Base-by-base conservation (phyloP, 2,113 vertebrate species). In the Synchiropus splendidus region DNA sequence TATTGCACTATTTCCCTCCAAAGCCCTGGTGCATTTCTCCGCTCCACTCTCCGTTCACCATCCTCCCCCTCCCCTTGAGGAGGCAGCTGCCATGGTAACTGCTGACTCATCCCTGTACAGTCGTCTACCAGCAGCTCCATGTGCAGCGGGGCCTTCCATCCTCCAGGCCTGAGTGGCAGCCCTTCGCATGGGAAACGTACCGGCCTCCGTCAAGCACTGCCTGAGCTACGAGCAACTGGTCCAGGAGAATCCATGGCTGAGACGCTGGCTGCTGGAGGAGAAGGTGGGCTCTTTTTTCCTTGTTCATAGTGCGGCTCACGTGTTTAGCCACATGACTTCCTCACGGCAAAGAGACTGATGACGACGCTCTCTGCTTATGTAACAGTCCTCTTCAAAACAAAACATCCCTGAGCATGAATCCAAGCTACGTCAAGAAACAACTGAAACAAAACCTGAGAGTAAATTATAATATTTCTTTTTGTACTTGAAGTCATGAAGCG, bases 131-230 rank as follows among this genome's bases (percentile, higher is more conserved):
- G 48, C 47, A 45, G 56, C 42, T 42, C 36, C 44, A 51, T 34
- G 13, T 36, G 43, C 55, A 61, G 63, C 44, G 4, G 27, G 42
- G 54, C 45, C 51, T 35, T 61, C 18, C 48, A 16, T 33, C 35
- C 6, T 38, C 32, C 43, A 21, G 45, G 47, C 58, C 47, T 30
- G 16, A 9, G 12, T n/a, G 12, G 16, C 12, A 15, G 9, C 2
- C 6, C 16, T 13, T 18, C 38, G 51, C 61, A 95, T 94, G 91
- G 92, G 91, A 61, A 90, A 87, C 64, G 61, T 90, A 52, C 88
- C 90, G 31, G 71, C 83, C 1, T 82, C 88, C 2, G 83, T 91
- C 72, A 93, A 94, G 79, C 90, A 90, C 58, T 94, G 90, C 65
- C 81, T 92, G 70, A 90, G 87, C 86, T 83, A 87, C 69, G 88